phyloP scores from a whole-genome alignment of 1,140 invertebrate genomes.

The Drosophila ficusphila region DNA sequence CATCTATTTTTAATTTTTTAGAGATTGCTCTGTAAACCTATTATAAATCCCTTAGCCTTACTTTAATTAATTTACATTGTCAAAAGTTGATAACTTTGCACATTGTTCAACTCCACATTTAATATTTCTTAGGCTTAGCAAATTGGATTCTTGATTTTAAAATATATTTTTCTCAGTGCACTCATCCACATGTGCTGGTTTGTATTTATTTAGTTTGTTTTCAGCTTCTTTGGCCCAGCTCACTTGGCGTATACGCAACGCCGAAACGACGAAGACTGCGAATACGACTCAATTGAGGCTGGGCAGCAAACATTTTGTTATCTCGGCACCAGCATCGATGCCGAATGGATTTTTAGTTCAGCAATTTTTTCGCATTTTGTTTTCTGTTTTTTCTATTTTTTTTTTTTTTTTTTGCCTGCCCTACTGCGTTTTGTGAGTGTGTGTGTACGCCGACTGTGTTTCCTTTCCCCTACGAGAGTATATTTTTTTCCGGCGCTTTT shows the following conservation, averaged over 20 bases:
- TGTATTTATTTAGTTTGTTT: conserved; percentile 58
- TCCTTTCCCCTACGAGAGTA: conserved; percentile 12
- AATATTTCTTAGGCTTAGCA: too few relatives aligned
- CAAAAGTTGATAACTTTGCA: too few relatives aligned
- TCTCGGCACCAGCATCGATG: conserved; percentile 67
- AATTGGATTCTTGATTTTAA: too few relatives aligned
- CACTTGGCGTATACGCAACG: conserved; percentile 64
- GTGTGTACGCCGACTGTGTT: conserved; percentile 16
- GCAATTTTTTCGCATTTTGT: conserved; percentile 10
- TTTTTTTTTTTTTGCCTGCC: neutral
- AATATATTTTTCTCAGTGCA: conserved; percentile 1
- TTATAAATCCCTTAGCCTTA: too few relatives aligned
- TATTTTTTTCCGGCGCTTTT: conserved; percentile 31
- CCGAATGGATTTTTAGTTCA: conserved; percentile 66
- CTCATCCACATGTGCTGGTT: conserved; percentile 20
- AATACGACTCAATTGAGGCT: conserved; percentile 63
- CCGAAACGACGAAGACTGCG: conserved; percentile 15
- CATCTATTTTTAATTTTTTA: neutral
- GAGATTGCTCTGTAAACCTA: too few relatives aligned
- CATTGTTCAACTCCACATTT: too few relatives aligned
- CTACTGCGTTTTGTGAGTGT: conserved; percentile 41
- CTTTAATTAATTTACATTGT: too few relatives aligned
- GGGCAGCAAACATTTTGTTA: conserved; percentile 70
- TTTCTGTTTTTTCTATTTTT: neutral
- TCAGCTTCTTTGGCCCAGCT: conserved; percentile 42